These are phyloP conservation scores for Cotesia vestalis DNA, from an alignment of 1,140 invertebrate genomes.

Conservation along the genomic window DNA sequence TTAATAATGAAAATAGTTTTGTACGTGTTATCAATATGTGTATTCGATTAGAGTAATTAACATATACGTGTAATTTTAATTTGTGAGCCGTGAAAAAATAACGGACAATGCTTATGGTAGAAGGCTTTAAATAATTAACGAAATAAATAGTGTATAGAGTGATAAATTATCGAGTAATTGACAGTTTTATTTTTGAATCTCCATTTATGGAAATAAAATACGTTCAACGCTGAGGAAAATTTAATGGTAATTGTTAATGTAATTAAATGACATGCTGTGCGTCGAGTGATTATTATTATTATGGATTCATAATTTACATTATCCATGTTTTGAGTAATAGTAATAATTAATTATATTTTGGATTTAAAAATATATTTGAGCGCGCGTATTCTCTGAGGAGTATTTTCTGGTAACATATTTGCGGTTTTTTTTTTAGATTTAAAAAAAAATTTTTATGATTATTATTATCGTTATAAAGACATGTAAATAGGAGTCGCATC, in stretches of 20 bases:
- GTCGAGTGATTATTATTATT: too few species aligned
- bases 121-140: conserved; percentile 36
- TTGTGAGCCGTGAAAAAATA: conserved; percentile 8
- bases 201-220: background rate
- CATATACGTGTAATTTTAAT: background rate
- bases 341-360: too few species aligned
- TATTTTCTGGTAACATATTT: too few species aligned
- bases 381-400: too few species aligned
- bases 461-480: too few species aligned
- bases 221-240: background rate
- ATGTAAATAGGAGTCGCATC: too few species aligned
- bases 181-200: background rate
- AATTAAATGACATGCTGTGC: too few species aligned
- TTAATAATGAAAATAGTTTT: conserved; percentile 33
- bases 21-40: conserved; percentile 38
- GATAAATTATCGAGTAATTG: background rate
- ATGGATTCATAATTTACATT: too few species aligned
- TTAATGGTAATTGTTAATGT: background rate
- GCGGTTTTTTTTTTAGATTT: too few species aligned
- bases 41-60: conserved; percentile 3
- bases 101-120: conserved; percentile 38
- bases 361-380: too few species aligned
- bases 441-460: too few species aligned
- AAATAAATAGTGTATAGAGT: background rate
- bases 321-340: too few species aligned